These are phyloP conservation scores for Cossypha caffra DNA, from an alignment of 2,797 vertebrate genomes.

Conservation along the genomic window DNA sequence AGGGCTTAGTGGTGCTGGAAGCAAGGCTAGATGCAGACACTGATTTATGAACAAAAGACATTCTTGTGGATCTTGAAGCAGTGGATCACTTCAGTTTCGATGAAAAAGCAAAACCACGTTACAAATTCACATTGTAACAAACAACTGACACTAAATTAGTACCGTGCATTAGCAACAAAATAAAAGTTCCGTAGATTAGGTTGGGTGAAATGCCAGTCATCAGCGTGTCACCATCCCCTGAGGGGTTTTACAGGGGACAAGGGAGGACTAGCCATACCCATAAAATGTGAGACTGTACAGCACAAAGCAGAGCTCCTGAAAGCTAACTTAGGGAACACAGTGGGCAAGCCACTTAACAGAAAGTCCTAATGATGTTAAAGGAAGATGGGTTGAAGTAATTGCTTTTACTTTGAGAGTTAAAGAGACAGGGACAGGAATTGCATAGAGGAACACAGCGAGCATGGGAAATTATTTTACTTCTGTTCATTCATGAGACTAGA, in stretches of 20 bases:
- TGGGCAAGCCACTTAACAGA: neutral
- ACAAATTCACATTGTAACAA: neutral
- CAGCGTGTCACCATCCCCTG: neutral
- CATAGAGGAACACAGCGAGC: neutral
- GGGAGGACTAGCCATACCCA: neutral
- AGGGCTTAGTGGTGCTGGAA: neutral
- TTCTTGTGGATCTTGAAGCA: neutral
- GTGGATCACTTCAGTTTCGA: fast-evolving
- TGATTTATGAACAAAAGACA: neutral
- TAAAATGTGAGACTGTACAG: neutral
- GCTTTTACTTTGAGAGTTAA: neutral
- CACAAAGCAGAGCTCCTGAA: neutral
- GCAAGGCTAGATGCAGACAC: neutral
- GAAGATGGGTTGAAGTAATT: neutral
- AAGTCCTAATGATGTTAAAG: neutral
- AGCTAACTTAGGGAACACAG: neutral
- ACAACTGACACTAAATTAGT: neutral
- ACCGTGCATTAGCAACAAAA: neutral
- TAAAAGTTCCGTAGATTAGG: neutral
- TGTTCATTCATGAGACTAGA: neutral
- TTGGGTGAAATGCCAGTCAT: neutral
- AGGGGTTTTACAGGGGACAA: neutral
- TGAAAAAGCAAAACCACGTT: neutral
- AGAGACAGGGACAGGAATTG: neutral
- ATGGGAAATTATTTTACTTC: neutral